Percentiles rank a stretch among this genome's conserved stretches.
These are phyloP conservation scores for Pocillopora meandrina DNA, from an alignment of 92 coral and sea anemone genomes.

Conservation along the genomic window DNA sequence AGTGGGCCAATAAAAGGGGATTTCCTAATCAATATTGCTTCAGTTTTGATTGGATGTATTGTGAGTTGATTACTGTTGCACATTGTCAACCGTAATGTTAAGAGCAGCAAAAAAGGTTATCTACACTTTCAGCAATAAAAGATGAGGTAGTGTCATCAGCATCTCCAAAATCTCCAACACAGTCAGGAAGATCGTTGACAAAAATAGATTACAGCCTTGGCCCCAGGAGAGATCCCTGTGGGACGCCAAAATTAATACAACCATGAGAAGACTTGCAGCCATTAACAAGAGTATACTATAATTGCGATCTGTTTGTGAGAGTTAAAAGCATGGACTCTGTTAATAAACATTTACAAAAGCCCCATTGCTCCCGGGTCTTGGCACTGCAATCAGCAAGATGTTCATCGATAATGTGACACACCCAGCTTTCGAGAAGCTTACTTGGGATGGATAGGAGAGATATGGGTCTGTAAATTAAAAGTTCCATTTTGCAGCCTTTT, in stretches of 20 bases:
- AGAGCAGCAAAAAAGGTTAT: neutral
- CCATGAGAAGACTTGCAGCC: slow-evolving; percentile 25
- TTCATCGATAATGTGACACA: slow-evolving; percentile 32
- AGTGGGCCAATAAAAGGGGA: slow-evolving; percentile 14
- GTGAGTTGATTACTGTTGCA: slow-evolving; percentile 18
- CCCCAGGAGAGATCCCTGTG: slow-evolving; percentile 4
- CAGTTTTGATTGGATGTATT: slow-evolving; percentile 17
- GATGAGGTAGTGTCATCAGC: slow-evolving; percentile 29
- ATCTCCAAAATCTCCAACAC: slow-evolving; percentile 1
- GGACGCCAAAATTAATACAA: slow-evolving; percentile 19
- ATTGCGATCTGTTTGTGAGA: slow-evolving; percentile 24
- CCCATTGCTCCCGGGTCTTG: slow-evolving; percentile 31
- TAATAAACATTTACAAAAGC: slow-evolving; percentile 21
- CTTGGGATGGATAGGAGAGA: slow-evolving; percentile 35
- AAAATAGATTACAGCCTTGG: slow-evolving; percentile 16
- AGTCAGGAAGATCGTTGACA: slow-evolving; percentile 36
- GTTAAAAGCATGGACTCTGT: slow-evolving; percentile 25
- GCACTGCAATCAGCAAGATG: slow-evolving; percentile 12
- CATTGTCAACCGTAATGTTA: neutral
- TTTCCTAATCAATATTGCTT: slow-evolving; percentile 13
- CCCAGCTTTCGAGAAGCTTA: slow-evolving; percentile 33
- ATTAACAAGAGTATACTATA: slow-evolving; percentile 8
- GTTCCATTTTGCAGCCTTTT: slow-evolving; percentile 22
- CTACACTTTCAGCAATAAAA: slow-evolving; percentile 4
- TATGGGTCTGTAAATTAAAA: slow-evolving; percentile 33